A percentile compares a stretch with the other conserved stretches of the same genome.
phyloP scores from a whole-genome alignment of 2,888 invertebrate genomes.

The Sisyra nigra region DNA sequence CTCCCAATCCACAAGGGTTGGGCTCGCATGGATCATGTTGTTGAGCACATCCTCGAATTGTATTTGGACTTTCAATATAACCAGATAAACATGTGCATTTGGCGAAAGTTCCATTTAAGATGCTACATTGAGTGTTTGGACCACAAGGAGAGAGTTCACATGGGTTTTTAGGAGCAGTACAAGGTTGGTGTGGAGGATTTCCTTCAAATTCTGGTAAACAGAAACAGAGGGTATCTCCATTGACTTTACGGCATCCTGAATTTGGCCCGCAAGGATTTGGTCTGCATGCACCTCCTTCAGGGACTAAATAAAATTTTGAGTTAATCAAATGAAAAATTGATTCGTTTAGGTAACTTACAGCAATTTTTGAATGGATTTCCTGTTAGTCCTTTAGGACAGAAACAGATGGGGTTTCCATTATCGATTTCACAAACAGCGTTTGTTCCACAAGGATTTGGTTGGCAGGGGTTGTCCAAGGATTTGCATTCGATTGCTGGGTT shows the following conservation, averaged over 20 bases:
- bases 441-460: constrained; percentile 74
- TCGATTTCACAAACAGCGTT: constrained; percentile 74
- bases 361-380: constrained; percentile 84
- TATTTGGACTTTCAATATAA: constrained; percentile 74
- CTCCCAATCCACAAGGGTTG: constrained; percentile 63
- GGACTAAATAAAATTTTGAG: constrained; percentile 38
- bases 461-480: constrained; percentile 60
- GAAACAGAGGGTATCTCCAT: constrained; percentile 66
- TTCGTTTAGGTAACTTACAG: constrained; percentile 47
- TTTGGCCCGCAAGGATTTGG: constrained; percentile 74
- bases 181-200: constrained; percentile 56
- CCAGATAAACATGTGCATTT: constrained; percentile 77
- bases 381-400: constrained; percentile 75
- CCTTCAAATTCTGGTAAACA: constrained; percentile 79
- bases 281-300: constrained; percentile 69
- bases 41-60: constrained; percentile 69
- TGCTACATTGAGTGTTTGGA: constrained; percentile 71
- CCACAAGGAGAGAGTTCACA: constrained; percentile 79
- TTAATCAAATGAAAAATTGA: not conserved
- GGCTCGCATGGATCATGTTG: constrained; percentile 68
- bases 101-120: constrained; percentile 62
- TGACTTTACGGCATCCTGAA: constrained; percentile 64
- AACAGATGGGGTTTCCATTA: constrained; percentile 74
- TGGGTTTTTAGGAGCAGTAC: constrained; percentile 56
- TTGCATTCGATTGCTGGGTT: constrained; percentile 57